Evolutionary conservation across 2,797 vertebrate genomes (phyloP).

Genomic region (Hybognathus amarus): DNA sequence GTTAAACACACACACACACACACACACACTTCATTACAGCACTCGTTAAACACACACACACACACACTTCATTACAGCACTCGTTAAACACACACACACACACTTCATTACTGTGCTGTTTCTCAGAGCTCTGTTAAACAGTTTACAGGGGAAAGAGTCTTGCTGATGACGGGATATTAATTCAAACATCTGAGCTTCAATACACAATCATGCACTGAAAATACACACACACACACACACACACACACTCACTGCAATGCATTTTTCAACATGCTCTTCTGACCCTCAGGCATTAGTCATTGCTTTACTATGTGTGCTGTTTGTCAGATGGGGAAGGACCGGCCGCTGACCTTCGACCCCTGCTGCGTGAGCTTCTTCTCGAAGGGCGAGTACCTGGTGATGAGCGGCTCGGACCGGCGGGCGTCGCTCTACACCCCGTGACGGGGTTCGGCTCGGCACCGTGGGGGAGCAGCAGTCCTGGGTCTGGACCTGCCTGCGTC

Average conservation of each 20-base stretch:
- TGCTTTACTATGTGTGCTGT: neutral
- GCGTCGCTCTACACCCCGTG: conserved; percentile 96
- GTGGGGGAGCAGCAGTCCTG: conserved; percentile 92
- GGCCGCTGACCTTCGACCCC: conserved; percentile 88
- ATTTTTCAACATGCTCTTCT: too few relatives aligned
- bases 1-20: too few relatives aligned
- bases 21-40: too few relatives aligned
- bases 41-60: too few relatives aligned
- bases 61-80: too few relatives aligned
- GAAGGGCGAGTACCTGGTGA: conserved; percentile 94
- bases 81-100: neutral
- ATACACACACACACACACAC: too few relatives aligned
- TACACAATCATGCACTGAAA: neutral
- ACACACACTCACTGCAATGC: too few relatives aligned
- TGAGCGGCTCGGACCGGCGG: conserved; percentile 94
- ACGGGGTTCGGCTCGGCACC: conserved; percentile 89
- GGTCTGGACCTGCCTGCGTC: conserved; percentile 94
- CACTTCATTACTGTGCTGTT: conserved; percentile 67
- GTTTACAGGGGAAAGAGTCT: conserved; percentile 53
- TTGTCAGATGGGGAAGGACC: conserved; percentile 91
- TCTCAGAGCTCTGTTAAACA: conserved; percentile 65
- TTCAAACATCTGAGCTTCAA: neutral
- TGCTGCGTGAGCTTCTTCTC: conserved; percentile 97
- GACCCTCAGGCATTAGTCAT: too few relatives aligned
- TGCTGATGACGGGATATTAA: conserved; percentile 64